Percentiles rank a stretch among this genome's conserved stretches.
These are phyloP conservation scores for Lepidonotus clava DNA, from an alignment of 2,888 invertebrate genomes.

Conservation along the genomic window DNA sequence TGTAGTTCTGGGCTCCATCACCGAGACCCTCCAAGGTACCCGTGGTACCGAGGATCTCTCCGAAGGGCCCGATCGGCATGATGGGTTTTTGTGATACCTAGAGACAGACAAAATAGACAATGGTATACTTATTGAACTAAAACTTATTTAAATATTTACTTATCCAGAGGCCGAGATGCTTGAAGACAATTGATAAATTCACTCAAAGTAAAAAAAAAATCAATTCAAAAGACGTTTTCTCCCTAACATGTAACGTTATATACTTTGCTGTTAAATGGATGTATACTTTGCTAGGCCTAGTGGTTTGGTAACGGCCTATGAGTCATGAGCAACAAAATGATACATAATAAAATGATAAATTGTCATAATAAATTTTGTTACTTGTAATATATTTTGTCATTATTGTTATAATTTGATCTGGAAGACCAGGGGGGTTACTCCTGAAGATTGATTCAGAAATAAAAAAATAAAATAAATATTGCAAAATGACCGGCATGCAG, in stretches of 20 bases:
- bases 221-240: no score
- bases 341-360: no score
- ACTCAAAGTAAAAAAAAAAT: no score
- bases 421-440: neutral
- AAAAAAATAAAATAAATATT: neutral
- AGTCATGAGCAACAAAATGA: no score
- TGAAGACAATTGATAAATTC: neutral
- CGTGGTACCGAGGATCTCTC: constrained; percentile 80
- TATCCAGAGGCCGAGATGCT: neutral
- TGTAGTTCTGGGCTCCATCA: constrained; percentile 73
- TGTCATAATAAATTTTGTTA: neutral
- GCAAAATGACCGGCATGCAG: no score
- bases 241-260: neutral
- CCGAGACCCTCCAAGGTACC: constrained; percentile 77
- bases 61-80: constrained; percentile 79
- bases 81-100: neutral
- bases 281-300: neutral
- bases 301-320: neutral
- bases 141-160: neutral
- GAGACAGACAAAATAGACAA: neutral
- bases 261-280: neutral
- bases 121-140: neutral
- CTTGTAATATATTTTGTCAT: neutral
- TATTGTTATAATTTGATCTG: neutral
- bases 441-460: neutral